Base-by-base conservation (phyloP, 2,797 vertebrate species). In the Emydoidea blandingii region DNA sequence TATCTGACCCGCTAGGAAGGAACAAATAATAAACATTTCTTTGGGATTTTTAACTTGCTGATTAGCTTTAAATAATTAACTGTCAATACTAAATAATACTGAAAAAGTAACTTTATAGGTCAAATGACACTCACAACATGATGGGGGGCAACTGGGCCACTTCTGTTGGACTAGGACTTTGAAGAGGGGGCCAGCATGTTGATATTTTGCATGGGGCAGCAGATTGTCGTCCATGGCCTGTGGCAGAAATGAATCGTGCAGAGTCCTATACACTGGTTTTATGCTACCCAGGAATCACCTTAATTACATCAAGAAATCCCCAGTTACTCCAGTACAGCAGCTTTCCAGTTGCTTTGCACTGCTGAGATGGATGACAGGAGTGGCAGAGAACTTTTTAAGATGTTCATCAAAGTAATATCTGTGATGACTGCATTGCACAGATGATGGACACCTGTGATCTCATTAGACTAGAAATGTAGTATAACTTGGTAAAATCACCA, bases 391-490 rank as follows among this genome's bases (percentile, higher is more conserved):
- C n/a, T 86, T 87, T 74, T n/a, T 12, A 78, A 93, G 92, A 68
- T 15, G 4, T 9, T 86, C 37, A 81, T 83, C 74, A 68, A 81
- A 91, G 31, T 87, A 50, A 3, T 78, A 91, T 68, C 52, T 91
- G 37, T 50, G 50, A 50, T 34, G 52, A 11, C 59, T 81, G 54
- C 8, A 1, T 83, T 85, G 10, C 54, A 79, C 11, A 92, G 50
- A 92, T 29, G 72, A 80, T 59, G 86, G 31, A 62, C 31, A 62
- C 59, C 59, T 62, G 59, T 62, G 59, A 87, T 89, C 25, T 92
- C 52, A 90, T 59, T 85, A 83, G 92, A 94, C 21, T 12, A 90
- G 3, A 94, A 90, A 81, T 62, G 87, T 83, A 91, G 49, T 92
- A 91, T 59, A 54, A 50, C 1, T 44, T 12, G 44, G 84, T 92